These are phyloP conservation scores for Tubulanus polymorphus DNA, from an alignment of 2,888 invertebrate genomes.

Conservation along the genomic window DNA sequence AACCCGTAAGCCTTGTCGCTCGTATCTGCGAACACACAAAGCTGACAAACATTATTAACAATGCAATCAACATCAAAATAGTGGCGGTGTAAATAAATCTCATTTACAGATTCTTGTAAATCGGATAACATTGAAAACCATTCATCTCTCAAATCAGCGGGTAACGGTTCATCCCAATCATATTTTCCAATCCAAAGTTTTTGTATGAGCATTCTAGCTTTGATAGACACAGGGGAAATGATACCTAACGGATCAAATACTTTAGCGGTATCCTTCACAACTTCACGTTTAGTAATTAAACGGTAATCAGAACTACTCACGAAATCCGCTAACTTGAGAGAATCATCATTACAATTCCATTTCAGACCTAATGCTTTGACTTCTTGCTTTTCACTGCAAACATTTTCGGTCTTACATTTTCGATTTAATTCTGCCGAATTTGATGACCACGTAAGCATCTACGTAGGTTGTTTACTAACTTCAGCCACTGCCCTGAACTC, in stretches of 20 bases:
- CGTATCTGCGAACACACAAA: conserved; percentile 2
- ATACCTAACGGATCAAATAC: not conserved
- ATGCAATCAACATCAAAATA: too few species aligned
- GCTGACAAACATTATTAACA: too few species aligned
- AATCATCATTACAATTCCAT: conserved; percentile 4
- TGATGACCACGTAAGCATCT: conserved; percentile 12
- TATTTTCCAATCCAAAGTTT: not conserved
- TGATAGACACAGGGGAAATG: not conserved
- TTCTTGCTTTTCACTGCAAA: not conserved
- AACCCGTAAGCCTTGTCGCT: too few species aligned
- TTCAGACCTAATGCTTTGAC: conserved; percentile 9
- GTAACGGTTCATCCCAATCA: not conserved
- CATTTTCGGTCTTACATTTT: not conserved
- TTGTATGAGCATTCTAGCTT: not conserved
- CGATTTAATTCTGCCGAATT: conserved; percentile 4
- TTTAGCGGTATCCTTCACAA: not conserved
- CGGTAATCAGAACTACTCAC: not conserved
- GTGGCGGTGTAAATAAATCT: not conserved
- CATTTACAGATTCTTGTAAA: too few species aligned
- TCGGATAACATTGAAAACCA: too few species aligned
- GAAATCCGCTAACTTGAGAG: too few species aligned
- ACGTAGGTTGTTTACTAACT: too few species aligned
- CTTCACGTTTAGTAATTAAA: not conserved
- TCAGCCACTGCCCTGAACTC: too few species aligned
- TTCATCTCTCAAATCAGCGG: not conserved